These are phyloP conservation scores for Urocitellus parryii DNA, from an alignment of 2,113 vertebrate species.

Conservation along the genomic window DNA sequence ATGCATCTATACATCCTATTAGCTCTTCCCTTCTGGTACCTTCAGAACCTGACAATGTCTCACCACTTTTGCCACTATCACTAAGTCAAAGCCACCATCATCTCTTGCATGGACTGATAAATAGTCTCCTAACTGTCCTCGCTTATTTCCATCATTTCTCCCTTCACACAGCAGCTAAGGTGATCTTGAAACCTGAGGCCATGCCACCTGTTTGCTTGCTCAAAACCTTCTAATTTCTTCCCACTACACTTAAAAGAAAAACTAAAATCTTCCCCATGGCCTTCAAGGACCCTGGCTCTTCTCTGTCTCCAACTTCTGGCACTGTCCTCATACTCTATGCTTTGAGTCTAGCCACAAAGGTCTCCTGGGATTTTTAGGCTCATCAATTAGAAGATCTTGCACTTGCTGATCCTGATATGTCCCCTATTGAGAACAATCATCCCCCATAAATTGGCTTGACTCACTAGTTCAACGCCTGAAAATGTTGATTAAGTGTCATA, in stretches of 20 bases:
- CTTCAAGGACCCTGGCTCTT: neutral
- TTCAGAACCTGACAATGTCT: neutral
- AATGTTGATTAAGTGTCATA: neutral
- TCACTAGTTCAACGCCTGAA: neutral
- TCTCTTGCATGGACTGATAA: neutral
- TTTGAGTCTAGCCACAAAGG: neutral
- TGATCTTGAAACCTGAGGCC: neutral
- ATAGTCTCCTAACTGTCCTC: neutral
- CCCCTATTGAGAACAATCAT: neutral
- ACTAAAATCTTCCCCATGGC: neutral
- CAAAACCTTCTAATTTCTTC: neutral
- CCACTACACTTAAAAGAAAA: neutral
- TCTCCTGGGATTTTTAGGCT: neutral
- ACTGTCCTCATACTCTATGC: neutral
- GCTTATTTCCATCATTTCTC: neutral
- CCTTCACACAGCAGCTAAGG: neutral
- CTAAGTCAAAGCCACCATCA: neutral
- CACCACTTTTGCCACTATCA: neutral
- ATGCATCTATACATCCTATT: neutral
- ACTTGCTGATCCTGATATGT: accelerated
- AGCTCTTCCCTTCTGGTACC: neutral
- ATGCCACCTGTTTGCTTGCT: neutral
- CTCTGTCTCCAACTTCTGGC: neutral
- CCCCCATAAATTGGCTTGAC: neutral
- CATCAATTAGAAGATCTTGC: neutral